Evolutionary conservation across 2,888 invertebrate species (phyloP).

Genomic region (Lagria hirta): DNA sequence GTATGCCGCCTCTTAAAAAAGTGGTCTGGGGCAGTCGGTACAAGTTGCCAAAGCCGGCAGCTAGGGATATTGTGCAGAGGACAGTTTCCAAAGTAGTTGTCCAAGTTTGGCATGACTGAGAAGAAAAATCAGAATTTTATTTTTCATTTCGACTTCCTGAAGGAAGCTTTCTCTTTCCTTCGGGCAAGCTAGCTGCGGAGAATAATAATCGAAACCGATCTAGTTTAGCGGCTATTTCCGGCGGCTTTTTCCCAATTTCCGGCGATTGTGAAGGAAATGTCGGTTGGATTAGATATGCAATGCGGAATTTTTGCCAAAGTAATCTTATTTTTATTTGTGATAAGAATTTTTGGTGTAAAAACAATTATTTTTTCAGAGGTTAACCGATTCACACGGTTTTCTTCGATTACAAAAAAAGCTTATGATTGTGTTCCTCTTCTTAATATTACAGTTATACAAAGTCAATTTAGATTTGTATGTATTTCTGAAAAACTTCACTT

Average conservation of each 20-base stretch:
- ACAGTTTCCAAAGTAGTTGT: slow-evolving; percentile 52
- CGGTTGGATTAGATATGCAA: too few relatives aligned
- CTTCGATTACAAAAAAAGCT: too few relatives aligned
- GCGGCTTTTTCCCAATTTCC: slow-evolving; percentile 22
- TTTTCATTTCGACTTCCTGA: slow-evolving; percentile 4
- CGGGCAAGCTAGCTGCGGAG: slow-evolving; percentile 5
- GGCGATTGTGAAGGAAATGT: slow-evolving; percentile 13
- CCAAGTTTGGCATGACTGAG: slow-evolving; percentile 52
- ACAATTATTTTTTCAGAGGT: too few relatives aligned
- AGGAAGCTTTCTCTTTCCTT: slow-evolving; percentile 23
- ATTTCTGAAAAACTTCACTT: too few relatives aligned
- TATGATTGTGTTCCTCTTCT: too few relatives aligned
- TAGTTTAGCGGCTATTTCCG: slow-evolving; percentile 22
- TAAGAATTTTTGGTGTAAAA: too few relatives aligned
- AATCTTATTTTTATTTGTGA: too few relatives aligned
- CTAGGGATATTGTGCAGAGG: slow-evolving; percentile 60
- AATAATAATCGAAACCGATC: slow-evolving; percentile 1
- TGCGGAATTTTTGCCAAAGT: too few relatives aligned
- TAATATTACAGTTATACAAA: too few relatives aligned
- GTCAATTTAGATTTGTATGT: too few relatives aligned
- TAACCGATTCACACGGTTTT: too few relatives aligned
- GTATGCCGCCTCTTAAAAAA: slow-evolving; percentile 61
- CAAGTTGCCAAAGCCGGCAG: slow-evolving; percentile 60
- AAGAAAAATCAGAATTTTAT: slow-evolving; percentile 7
- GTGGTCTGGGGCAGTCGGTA: slow-evolving; percentile 63